phyloP scores from a whole-genome alignment of 1,140 invertebrate species.

The Lepidurus packardi region DNA sequence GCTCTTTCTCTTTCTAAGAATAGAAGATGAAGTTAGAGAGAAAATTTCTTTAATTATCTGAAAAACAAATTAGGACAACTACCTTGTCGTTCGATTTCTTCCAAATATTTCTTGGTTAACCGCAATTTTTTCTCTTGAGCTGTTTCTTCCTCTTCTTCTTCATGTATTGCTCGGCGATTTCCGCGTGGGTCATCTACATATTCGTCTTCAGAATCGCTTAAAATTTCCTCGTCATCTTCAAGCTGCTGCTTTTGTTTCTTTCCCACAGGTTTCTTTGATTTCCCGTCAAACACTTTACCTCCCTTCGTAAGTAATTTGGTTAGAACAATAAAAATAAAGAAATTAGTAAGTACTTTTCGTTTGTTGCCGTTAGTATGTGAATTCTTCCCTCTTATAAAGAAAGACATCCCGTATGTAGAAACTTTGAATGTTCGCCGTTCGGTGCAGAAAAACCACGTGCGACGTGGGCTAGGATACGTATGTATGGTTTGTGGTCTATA shows the following conservation, averaged over 20 bases:
- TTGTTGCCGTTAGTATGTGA: neutral
- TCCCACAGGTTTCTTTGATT: neutral
- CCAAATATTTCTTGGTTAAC: conserved; percentile 79
- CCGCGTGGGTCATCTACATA: neutral
- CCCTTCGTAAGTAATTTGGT: neutral
- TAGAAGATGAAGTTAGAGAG: neutral
- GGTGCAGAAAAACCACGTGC: too few relatives aligned
- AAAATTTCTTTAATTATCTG: too few relatives aligned
- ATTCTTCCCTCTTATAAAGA: neutral
- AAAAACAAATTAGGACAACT: too few relatives aligned
- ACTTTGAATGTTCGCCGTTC: too few relatives aligned
- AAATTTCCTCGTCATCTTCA: neutral
- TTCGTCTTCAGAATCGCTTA: neutral
- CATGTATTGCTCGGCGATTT: conserved; percentile 41
- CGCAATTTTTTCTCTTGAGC: conserved; percentile 81
- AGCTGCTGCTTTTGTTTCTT: conserved; percentile 5
- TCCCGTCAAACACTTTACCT: neutral
- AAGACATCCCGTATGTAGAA: too few relatives aligned
- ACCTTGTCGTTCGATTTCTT: conserved; percentile 75
- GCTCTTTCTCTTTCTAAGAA: conserved; percentile 58
- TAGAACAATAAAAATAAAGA: neutral
- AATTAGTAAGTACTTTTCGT: neutral
- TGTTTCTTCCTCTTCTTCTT: conserved; percentile 69
- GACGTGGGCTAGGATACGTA: too few relatives aligned
- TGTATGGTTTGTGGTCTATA: too few relatives aligned